Base-by-base conservation (phyloP, 2,797 vertebrate species). In the Halcyon smyrnensis region DNA sequence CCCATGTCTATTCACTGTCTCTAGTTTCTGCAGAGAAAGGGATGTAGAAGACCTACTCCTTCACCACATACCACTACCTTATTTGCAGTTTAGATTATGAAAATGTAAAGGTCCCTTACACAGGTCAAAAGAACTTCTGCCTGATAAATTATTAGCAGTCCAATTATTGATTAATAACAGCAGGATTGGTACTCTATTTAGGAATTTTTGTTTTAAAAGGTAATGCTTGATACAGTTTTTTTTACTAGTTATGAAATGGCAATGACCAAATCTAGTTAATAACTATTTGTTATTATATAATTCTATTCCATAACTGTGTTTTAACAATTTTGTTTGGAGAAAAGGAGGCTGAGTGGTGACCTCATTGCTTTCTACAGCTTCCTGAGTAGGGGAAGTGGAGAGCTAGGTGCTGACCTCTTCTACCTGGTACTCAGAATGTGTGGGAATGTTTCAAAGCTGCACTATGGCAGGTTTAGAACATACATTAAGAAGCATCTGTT, bases 351-450 rank as follows among this genome's bases (percentile, higher is more conserved):
- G 13, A 48, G 48, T 23, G 23, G 48, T 48, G 23, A 25, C 24
- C 48, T 48, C 48, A 48, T 13, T 25, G 11, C 53, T 43, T 17
- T 25, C 21, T n/a, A 14, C 4, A 8, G 24, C 37, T 78, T 34
- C 24, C 48, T 56, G 46, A n/a, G 28, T 20, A 48, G 24, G 19
- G 8, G 16, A 62, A 62, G 5, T 15, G 17, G 8, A 71, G 27
- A 71, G 2, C 5, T 19, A 67, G 10, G 4, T 48, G 27, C 8
- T 3, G 1, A 48, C 16, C 43, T n/a, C 10, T 46, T 71, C 41
- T 30, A 5, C 10, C 48, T 68, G 13, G 14, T 3, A 83, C n/a
- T 15, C 51, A 64, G 19, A 16, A 46, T 11, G 1, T 0, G 0
- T 16, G 9, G 12, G 11, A 79, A 32, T 19, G 13, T 4, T 30